These are phyloP conservation scores for Thermophis baileyi DNA, from an alignment of 2,113 vertebrate genomes.

Conservation along the genomic window DNA sequence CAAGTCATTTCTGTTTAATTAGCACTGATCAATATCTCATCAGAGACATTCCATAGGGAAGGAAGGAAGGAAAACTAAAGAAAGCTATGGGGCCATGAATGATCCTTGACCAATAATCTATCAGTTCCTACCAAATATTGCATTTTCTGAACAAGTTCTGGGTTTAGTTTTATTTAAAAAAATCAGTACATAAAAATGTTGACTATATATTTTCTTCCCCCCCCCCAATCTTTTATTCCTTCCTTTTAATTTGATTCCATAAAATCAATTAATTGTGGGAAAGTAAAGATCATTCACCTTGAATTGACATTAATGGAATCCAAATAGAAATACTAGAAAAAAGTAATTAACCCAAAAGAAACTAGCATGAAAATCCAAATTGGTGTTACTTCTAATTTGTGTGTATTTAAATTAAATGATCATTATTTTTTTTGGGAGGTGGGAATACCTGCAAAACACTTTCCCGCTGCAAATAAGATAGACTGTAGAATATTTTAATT, in stretches of 20 bases:
- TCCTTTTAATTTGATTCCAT: slow-evolving; percentile 41
- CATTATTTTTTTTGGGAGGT: neutral
- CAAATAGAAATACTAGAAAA: neutral
- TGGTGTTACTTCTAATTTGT: neutral
- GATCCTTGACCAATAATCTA: slow-evolving; percentile 35
- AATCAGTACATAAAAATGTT: slow-evolving; percentile 28
- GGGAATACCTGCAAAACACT: neutral
- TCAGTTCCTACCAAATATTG: slow-evolving; percentile 44
- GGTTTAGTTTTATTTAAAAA: slow-evolving; percentile 23
- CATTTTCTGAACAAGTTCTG: slow-evolving; percentile 56
- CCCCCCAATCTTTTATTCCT: slow-evolving; percentile 27
- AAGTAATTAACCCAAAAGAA: slow-evolving; percentile 17
- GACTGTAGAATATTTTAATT: neutral
- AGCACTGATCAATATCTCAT: slow-evolving; percentile 24
- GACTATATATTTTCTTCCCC: neutral
- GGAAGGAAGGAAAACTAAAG: neutral
- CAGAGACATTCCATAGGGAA: slow-evolving; percentile 19
- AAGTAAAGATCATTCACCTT: slow-evolving; percentile 47
- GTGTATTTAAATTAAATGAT: neutral
- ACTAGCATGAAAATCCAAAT: neutral
- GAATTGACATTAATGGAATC: slow-evolving; percentile 37
- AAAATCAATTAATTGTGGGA: slow-evolving; percentile 14
- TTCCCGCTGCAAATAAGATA: neutral
- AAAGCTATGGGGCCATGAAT: slow-evolving; percentile 25
- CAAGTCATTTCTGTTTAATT: neutral